Percentiles rank a stretch among this genome's conserved stretches.
phyloP scores from a whole-genome alignment of 2,797 vertebrate species.

The Loris lydekkerianus region DNA sequence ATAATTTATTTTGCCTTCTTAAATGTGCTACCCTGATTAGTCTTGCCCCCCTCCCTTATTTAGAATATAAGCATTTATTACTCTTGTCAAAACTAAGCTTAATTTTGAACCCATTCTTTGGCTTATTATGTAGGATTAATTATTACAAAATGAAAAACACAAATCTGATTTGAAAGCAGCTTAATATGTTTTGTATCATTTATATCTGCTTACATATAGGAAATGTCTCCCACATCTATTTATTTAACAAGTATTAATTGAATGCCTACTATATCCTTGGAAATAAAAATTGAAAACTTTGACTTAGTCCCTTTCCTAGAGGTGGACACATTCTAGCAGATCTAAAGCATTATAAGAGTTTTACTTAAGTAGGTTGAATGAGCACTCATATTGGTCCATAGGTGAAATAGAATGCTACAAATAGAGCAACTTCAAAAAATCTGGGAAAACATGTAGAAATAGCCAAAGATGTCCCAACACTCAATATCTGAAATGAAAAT shows the following conservation, averaged over 20 bases:
- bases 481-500: conserved; percentile 4
- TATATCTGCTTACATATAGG: neutral
- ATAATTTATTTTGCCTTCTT: conserved; percentile 40
- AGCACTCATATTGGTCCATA: neutral
- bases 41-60: neutral
- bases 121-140: conserved; percentile 23
- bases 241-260: conserved; percentile 9
- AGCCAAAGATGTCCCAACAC: neutral
- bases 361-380: neutral
- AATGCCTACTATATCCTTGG: neutral
- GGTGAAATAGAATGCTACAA: neutral
- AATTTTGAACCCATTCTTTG: neutral
- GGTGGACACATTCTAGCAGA: neutral
- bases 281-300: neutral
- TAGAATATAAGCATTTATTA: conserved; percentile 27
- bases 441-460: neutral
- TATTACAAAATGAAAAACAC: conserved; percentile 5
- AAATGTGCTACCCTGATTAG: neutral
- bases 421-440: neutral
- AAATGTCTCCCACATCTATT: neutral
- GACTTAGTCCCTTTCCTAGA: neutral
- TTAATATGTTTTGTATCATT: conserved; percentile 12
- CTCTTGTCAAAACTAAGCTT: conserved; percentile 44
- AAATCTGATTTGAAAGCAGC: neutral
- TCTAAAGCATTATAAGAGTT: neutral